Base-by-base conservation (phyloP, 2,113 vertebrate genomes). In the Macrotus californicus region DNA sequence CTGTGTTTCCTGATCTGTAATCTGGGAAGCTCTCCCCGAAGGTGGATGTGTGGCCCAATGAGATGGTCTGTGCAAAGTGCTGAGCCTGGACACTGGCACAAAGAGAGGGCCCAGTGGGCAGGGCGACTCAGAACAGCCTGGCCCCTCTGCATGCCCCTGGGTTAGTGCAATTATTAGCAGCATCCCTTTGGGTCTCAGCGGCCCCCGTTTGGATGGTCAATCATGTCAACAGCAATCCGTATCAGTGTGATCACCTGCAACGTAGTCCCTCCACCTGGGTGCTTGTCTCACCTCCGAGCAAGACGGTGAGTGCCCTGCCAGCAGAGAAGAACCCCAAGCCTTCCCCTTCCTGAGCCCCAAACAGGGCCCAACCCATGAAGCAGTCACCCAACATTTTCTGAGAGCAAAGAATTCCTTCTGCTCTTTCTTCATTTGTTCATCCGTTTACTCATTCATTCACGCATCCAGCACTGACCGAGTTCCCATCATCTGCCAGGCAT, bases 221-320 rank as follows among this genome's bases (percentile, higher is more conserved):
- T 22, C 15, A 5, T 3, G 26, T 39, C 24, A 19, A 4, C 39
- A 43, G 41, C 19, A 21, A 15, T 6, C 15, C 31, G 46, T 2
- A 39, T 36, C 31, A 41, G n/a, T 29, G 6, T 29, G 7, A n/a
- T 22, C 59, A 36, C 66, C 52, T 36, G 34, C 12, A 6, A 26
- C 43, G 4, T 41, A 18, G 54, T 2, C 13, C 7, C 1, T 10
- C 72, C 19, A 1, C 24, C 26, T 31, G n/a, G 24, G 22, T 19
- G 10, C 39, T 69, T 34, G 0, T 31, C 76, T 85, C n/a, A n/a
- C n/a, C 48, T 41, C 43, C 29, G 48, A 10, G 56, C 12, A 46
- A 11, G 56, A 29, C 1, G 0, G 3, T 4, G 22, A 76, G 56
- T 29, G 21, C 26, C 46, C 16, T 31, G 41, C 2, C 3, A 4